Base-by-base conservation (phyloP, 2,797 vertebrate species). In the Propithecus deckenii region DNA sequence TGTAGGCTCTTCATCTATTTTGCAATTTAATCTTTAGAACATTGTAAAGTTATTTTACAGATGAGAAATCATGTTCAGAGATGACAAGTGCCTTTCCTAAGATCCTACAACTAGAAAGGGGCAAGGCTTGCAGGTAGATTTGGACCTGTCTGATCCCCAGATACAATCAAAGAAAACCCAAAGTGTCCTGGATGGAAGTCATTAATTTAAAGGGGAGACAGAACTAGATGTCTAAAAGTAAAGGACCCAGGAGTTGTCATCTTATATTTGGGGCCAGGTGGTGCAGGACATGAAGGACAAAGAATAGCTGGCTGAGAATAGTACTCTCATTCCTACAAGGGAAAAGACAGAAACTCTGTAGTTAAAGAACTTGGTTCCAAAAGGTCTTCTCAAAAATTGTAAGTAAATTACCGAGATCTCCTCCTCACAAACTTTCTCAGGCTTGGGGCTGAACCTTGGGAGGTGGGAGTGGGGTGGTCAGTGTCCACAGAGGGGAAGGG, bases 241-340 rank as follows among this genome's bases (percentile, higher is more conserved):
- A 72, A 46, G 10, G 12, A 15, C 57, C 18, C 35, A 12, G 52
- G 46, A 89, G 35, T 28, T 32, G n/a, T 65, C 23, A 28, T 4
- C 65, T 81, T 46, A 14, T 48, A 6, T 63, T 57, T 84, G 35
- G 5, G 71, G 17, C 15, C 38, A 4, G 28, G 4, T 20, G 0
- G 55, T 48, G 35, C 18, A 72, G 32, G 52, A 57, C 20, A 30
- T 17, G 8, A 57, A 79, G 38, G 43, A 75, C 10, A 38, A 46
- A 35, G 41, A 69, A 35, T 14, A 48, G 28, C 2, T 41, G 20
- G 28, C 69, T 94, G 69, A 74, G 55, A 67, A 57, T 30, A 1
- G 2, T 4, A 8, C 1, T 9, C 2, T 20, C 13, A 5, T 15
- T 38, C n/a, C 23, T 30, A 7, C 2, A 5, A 75, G 25, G 4